Evolutionary conservation across 2,113 vertebrate species (phyloP), one percentile per base, ranked within the genome.

Genomic region (Oreochromis spilurus): DNA sequence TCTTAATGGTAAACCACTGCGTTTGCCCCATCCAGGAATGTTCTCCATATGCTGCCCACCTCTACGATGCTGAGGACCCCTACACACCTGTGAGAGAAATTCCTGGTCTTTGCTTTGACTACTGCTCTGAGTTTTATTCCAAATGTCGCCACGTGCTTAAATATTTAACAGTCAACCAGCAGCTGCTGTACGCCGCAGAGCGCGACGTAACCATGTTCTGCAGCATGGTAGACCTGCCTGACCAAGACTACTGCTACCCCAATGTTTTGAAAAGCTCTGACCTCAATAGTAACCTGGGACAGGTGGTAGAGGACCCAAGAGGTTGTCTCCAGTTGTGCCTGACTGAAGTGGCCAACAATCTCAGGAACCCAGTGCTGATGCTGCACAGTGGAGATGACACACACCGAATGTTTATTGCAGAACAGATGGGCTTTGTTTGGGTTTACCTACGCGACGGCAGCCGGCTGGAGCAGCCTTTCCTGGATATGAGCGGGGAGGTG

Each of bases 251-350:
- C 75, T 97, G 97, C 91, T 98, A 97, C 88, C 97, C 97, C 43
- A 96, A 95, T 0, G 95, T 97, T 36, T 90, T 97, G 60, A 94
- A 94, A 84, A 97, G 90, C 24, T 19, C 84, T 0, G 91, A 90
- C 34, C 95, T 98, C 54, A 97, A 95, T 89, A 89, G 5, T 48
- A 94, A 95, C 88, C 93, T 97, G 82, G 97, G 97, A 2, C 93
- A 11, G 0, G 95, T 94, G 84, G 93, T 92, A 4, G 85, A 96
- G 88, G 96, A 96, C 84, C 87, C 1, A 2, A 81, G 50, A 62
- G 97, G 97, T 21, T 98, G 97, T 48, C 90, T 98, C 36, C 97
- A 97, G 89, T 93, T 98, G 86, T 98, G 97, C 83, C 92, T 98
- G 57, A 92, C 87, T 0, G 97, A 98, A 90, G 96, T 97, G 54